A percentile compares a stretch with the other conserved stretches of the same genome.
Evolutionary conservation across 2,888 invertebrate species (phyloP).

Genomic region (Trichogramma evanescens): DNA sequence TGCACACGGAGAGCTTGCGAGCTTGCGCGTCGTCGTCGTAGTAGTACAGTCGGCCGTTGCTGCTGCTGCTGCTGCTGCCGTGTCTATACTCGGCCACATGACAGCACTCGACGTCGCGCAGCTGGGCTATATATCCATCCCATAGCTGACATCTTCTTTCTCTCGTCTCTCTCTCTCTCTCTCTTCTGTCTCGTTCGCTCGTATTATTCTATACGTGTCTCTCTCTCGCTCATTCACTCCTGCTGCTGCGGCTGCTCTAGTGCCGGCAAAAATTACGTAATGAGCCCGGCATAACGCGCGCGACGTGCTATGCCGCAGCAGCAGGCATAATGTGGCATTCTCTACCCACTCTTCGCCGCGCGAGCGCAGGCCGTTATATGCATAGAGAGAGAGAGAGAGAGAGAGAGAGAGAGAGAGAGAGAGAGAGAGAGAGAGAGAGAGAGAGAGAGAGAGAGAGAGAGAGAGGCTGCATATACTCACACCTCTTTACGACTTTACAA

Average conservation of each 20-base stretch:
- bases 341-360: neutral
- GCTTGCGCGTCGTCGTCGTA: neutral
- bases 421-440: neutral
- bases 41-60: too few relatives aligned
- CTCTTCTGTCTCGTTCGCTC: too few relatives aligned
- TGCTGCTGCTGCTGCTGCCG: too few relatives aligned
- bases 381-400: neutral
- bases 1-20: neutral
- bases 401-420: neutral
- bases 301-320: neutral
- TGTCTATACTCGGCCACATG: too few relatives aligned
- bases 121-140: too few relatives aligned
- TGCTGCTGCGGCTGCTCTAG: too few relatives aligned
- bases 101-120: too few relatives aligned
- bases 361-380: neutral
- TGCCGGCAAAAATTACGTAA: constrained; percentile 19
- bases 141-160: too few relatives aligned
- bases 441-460: neutral
- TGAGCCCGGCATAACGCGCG: constrained; percentile 4
- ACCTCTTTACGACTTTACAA: too few relatives aligned
- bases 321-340: too few relatives aligned
- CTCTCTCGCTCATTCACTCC: neutral
- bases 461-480: neutral
- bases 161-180: too few relatives aligned
- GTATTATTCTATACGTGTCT: neutral